These are phyloP conservation scores for Dichetophora obliterata DNA, from an alignment of 2,888 invertebrate genomes.

Conservation along the genomic window DNA sequence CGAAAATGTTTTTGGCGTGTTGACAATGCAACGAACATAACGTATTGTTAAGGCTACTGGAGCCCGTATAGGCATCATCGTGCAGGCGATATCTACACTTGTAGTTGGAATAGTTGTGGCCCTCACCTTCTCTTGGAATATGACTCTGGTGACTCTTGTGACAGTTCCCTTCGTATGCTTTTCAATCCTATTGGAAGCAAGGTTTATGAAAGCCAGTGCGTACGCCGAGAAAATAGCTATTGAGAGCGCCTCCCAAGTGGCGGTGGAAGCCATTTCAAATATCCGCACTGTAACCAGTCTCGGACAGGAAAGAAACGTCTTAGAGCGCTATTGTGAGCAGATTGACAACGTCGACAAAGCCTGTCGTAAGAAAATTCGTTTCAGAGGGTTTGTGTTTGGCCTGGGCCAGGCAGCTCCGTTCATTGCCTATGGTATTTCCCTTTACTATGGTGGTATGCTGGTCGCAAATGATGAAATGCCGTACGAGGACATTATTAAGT, in stretches of 20 bases:
- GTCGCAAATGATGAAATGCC: constrained; percentile 75
- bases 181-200: constrained; percentile 77
- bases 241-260: constrained; percentile 78
- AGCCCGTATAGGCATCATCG: constrained; percentile 77
- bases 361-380: constrained; percentile 73
- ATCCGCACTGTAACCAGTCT: constrained; percentile 80
- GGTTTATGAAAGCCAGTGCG: constrained; percentile 75
- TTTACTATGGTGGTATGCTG: constrained; percentile 80
- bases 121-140: constrained; percentile 78
- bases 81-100: constrained; percentile 78
- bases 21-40: too few relatives aligned
- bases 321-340: constrained; percentile 74
- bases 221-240: constrained; percentile 75
- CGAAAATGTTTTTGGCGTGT: too few relatives aligned
- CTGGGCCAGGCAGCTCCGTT: constrained; percentile 80
- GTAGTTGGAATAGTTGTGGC: constrained; percentile 75
- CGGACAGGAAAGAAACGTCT: constrained; percentile 76
- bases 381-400: constrained; percentile 79
- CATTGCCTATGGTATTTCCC: constrained; percentile 78
- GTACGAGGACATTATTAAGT: constrained; percentile 80
- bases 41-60: constrained; percentile 81
- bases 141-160: constrained; percentile 77
- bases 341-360: constrained; percentile 71
- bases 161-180: constrained; percentile 78
- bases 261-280: constrained; percentile 81